Percentiles rank a stretch among this genome's conserved stretches.
Conservation (phyloP, 2,113 vertebrate species). For the Hippocampus guttulatus region DNA sequence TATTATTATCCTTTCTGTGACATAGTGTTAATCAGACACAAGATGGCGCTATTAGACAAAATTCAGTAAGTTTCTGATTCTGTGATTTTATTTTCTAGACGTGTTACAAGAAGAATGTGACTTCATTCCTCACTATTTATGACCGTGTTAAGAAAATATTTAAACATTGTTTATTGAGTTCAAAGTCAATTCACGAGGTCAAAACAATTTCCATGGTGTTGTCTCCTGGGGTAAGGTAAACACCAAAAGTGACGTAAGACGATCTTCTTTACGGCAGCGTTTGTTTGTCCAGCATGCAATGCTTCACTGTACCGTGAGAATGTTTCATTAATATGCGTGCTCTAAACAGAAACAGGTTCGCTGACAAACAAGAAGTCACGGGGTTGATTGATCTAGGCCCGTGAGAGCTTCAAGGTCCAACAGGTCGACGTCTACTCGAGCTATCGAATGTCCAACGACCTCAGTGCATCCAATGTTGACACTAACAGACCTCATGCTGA, state of each 20-base stretch:
- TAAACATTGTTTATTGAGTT: neutral
- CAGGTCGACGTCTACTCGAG: neutral
- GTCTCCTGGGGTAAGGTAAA: constrained; percentile 21
- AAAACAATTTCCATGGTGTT: constrained; percentile 14
- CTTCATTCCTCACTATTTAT: neutral
- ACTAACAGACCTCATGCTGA: constrained; percentile 17
- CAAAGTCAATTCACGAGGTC: neutral
- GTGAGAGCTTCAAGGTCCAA: neutral
- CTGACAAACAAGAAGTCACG: neutral
- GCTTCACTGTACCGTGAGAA: constrained; percentile 37
- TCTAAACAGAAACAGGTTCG: constrained; percentile 4
- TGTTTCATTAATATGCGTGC: constrained; percentile 4
- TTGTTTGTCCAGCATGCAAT: constrained; percentile 46
- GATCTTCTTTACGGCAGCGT: constrained; percentile 33
- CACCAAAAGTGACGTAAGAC: constrained; percentile 24
- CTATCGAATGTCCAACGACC: constrained; percentile 1
- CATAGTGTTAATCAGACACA: neutral
- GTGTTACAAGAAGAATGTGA: neutral
- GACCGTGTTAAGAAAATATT: neutral
- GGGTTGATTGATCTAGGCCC: neutral
- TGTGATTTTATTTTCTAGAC: neutral
- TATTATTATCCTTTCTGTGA: neutral
- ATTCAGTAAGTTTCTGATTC: neutral
- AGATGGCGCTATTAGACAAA: neutral
- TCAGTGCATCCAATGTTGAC: neutral